Percentiles rank a stretch among this genome's conserved stretches.
Conservation (phyloP, 2,888 invertebrate genomes). For the Drosophila kambysellisi region DNA sequence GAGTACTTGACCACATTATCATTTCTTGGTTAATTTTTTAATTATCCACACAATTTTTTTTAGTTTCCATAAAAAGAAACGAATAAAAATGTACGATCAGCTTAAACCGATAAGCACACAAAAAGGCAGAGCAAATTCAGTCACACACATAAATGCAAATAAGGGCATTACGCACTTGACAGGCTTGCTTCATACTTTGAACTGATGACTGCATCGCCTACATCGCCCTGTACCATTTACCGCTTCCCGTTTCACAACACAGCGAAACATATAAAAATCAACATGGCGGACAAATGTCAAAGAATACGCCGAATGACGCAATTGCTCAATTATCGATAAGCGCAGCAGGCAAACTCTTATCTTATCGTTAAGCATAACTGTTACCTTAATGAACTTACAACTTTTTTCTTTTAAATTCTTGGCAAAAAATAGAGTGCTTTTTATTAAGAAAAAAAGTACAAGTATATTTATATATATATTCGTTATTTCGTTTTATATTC, state of each 20-base stretch:
- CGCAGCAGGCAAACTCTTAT: background rate
- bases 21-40: background rate
- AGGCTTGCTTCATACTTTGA: slow-evolving; percentile 9
- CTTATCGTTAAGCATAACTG: slow-evolving; percentile 36
- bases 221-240: slow-evolving; percentile 12
- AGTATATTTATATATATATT: background rate
- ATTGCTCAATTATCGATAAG: slow-evolving; percentile 49
- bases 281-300: slow-evolving; percentile 23
- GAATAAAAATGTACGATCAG: background rate
- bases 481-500: background rate
- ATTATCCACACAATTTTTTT: background rate
- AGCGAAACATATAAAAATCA: slow-evolving; percentile 7
- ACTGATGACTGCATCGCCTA: slow-evolving; percentile 32
- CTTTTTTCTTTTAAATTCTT: slow-evolving; percentile 12
- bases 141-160: slow-evolving; percentile 3
- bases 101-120: background rate
- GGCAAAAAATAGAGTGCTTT: slow-evolving; percentile 50
- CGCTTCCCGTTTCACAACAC: slow-evolving; percentile 34
- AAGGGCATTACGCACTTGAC: slow-evolving; percentile 28
- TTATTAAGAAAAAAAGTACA: slow-evolving; percentile 40
- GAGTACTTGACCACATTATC: background rate
- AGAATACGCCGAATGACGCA: slow-evolving; percentile 40
- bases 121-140: background rate
- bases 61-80: background rate
- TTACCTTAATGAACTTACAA: slow-evolving; percentile 48